These are phyloP conservation scores for Melanotaenia duboulayi DNA, from an alignment of 2,113 vertebrate genomes.

Conservation along the genomic window DNA sequence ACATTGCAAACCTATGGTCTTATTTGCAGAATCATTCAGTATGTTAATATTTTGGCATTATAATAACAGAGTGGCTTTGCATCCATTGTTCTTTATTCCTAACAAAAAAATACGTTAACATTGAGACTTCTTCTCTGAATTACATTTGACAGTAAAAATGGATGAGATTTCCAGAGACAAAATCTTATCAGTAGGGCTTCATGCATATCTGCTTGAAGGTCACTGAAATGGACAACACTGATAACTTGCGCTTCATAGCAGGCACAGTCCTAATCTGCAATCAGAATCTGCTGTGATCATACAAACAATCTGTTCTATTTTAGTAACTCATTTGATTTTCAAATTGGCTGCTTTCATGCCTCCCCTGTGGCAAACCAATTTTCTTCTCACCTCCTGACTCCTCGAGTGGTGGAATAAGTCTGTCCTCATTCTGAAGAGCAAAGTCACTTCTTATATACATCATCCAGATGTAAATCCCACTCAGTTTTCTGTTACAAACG, in stretches of 20 bases:
- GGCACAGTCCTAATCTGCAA: conserved; percentile 37
- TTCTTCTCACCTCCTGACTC: conserved; percentile 43
- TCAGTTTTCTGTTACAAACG: conserved; percentile 25
- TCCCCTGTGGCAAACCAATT: conserved; percentile 30
- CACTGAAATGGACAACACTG: conserved; percentile 39
- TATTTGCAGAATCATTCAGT: not conserved
- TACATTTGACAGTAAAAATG: conserved; percentile 45
- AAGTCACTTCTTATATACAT: conserved; percentile 45
- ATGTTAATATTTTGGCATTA: not conserved
- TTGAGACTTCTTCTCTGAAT: conserved; percentile 15
- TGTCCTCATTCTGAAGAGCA: conserved; percentile 43
- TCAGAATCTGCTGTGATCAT: conserved; percentile 35
- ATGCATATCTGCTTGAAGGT: conserved; percentile 49
- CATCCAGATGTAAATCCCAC: conserved; percentile 14
- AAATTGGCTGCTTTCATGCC: conserved; percentile 47
- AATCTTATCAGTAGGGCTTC: conserved; percentile 37
- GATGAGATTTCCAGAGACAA: conserved; percentile 11
- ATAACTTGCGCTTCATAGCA: conserved; percentile 31
- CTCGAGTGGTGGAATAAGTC: conserved; percentile 40
- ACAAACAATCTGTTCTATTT: conserved; percentile 59
- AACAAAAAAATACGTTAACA: conserved; percentile 14
- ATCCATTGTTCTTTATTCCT: not conserved
- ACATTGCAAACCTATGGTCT: not conserved
- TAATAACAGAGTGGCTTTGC: conserved; percentile 1
- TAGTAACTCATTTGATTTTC: conserved; percentile 65